Conservation (phyloP, 1,140 invertebrate genomes). For the Rhopalosiphum padi region DNA sequence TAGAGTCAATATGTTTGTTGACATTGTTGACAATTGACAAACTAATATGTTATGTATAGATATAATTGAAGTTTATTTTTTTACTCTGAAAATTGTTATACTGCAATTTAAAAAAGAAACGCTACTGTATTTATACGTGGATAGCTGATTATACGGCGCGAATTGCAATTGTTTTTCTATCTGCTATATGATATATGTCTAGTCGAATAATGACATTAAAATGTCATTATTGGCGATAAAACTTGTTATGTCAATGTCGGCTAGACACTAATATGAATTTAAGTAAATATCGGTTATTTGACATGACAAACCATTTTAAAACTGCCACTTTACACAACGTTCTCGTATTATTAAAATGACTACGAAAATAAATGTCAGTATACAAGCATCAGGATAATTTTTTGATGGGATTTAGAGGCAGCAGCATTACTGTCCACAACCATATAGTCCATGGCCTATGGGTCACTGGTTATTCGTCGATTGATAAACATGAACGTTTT, state of each 20-base stretch:
- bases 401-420: not conserved
- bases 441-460: no score
- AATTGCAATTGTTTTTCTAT: not conserved
- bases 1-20: no score
- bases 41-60: not conserved
- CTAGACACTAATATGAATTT: not conserved
- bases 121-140: no score
- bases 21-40: no score
- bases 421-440: not conserved
- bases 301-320: not conserved
- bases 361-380: not conserved
- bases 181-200: not conserved
- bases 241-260: not conserved
- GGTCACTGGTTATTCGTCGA: no score
- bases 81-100: not conserved
- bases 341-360: not conserved
- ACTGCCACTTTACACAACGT: not conserved
- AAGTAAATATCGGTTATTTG: not conserved
- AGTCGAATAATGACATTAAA: not conserved
- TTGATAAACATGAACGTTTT: not conserved
- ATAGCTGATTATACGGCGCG: no score
- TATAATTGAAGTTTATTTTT: not conserved
- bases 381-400: not conserved
- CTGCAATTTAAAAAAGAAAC: no score
- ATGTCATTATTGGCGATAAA: not conserved